phyloP scores from a whole-genome alignment of 64 coral and sea anemone species.

The Anthopleura sola region DNA sequence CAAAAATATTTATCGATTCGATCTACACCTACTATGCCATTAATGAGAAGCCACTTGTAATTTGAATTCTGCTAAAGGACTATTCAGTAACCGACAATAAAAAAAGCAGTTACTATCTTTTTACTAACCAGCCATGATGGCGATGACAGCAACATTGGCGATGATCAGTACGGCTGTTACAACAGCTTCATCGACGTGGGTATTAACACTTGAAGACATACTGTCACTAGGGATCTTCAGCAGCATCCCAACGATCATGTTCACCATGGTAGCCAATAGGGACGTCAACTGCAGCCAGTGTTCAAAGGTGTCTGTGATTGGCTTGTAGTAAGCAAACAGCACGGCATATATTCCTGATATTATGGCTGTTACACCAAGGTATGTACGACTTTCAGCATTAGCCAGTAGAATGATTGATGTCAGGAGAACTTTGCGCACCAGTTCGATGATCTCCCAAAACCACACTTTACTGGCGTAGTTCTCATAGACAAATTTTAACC shows the following conservation, averaged over 20 bases:
- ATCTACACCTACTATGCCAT: too few species aligned
- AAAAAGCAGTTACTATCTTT: too few species aligned
- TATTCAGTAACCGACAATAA: too few species aligned
- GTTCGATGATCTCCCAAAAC: conserved; percentile 64
- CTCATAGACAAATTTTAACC: conserved; percentile 48
- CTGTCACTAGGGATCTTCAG: conserved; percentile 48
- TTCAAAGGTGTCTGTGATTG: conserved; percentile 48
- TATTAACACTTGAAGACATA: not conserved
- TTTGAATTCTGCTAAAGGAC: too few species aligned
- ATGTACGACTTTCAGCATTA: conserved; percentile 33
- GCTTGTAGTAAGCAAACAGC: conserved; percentile 32
- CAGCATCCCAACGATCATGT: conserved; percentile 21
- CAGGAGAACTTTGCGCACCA: conserved; percentile 50
- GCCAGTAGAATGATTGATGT: conserved; percentile 37
- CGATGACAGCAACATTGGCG: conserved; percentile 32
- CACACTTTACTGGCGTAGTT: conserved; percentile 39
- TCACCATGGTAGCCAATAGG: conserved; percentile 29
- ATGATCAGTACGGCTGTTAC: conserved; percentile 21
- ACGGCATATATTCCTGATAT: conserved; percentile 44
- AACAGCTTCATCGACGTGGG: conserved; percentile 14
- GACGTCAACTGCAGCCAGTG: conserved; percentile 38
- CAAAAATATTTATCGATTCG: too few species aligned
- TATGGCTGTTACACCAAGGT: conserved; percentile 35
- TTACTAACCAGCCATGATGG: conserved; percentile 32
- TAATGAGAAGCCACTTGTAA: too few species aligned